phyloP scores from a whole-genome alignment of 2,888 invertebrate species.

The Rutpela maculata region DNA sequence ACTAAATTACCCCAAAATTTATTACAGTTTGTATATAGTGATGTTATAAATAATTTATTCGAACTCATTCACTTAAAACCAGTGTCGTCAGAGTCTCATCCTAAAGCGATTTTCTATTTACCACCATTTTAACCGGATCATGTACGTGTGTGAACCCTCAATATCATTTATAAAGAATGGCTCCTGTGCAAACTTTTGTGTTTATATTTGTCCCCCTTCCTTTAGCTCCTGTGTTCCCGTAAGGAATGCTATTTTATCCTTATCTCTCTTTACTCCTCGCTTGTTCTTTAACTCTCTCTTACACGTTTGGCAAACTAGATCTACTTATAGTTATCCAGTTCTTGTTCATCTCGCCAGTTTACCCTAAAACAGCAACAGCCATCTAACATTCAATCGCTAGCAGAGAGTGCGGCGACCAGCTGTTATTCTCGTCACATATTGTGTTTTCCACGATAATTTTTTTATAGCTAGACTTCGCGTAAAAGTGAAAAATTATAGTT shows the following conservation, averaged over 20 bases:
- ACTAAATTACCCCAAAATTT: no score
- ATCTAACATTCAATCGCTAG: conserved; percentile 38
- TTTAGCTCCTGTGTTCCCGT: conserved; percentile 23
- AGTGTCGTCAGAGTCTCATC: background rate
- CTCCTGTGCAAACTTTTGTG: conserved; percentile 56
- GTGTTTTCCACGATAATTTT: conserved; percentile 24
- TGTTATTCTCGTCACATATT: conserved; percentile 48
- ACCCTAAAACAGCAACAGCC: conserved; percentile 37
- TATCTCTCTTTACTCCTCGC: background rate
- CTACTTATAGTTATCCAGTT: conserved; percentile 31
- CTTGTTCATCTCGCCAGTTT: conserved; percentile 36
- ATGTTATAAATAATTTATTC: no score
- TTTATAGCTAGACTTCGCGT: conserved; percentile 1
- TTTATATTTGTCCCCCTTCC: conserved; percentile 57
- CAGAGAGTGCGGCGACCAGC: conserved; percentile 44
- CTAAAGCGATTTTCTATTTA: conserved; percentile 19
- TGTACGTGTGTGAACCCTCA: conserved; percentile 26
- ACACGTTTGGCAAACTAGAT: conserved; percentile 30
- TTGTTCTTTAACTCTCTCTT: conserved; percentile 16
- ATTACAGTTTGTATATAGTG: no score
- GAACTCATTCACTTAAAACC: background rate
- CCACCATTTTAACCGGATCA: conserved; percentile 38
- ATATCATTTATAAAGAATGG: conserved; percentile 53
- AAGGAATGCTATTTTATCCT: conserved; percentile 21
- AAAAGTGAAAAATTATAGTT: background rate